These are phyloP conservation scores for Calvadosia cruxmelitensis DNA, from an alignment of 30 jellyfish, hydroid and myxozoan species.

Conservation along the genomic window DNA sequence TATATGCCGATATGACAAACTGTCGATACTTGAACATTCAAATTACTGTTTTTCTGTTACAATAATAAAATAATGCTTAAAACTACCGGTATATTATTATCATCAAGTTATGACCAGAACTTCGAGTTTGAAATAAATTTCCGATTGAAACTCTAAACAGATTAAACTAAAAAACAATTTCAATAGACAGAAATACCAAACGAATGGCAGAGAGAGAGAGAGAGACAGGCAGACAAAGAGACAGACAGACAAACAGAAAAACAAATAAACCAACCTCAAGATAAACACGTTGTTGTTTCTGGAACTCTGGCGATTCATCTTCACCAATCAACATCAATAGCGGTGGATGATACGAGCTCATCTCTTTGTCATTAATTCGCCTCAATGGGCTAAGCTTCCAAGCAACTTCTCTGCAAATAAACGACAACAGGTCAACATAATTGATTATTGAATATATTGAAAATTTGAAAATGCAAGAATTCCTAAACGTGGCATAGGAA, in stretches of 20 bases:
- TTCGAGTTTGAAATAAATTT: too few relatives aligned
- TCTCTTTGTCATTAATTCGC: slow-evolving; percentile 1
- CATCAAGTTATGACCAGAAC: too few relatives aligned
- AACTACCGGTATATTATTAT: too few relatives aligned
- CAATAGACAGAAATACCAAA: too few relatives aligned
- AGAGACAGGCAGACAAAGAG: neutral
- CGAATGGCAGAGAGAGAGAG: neutral
- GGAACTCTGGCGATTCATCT: slow-evolving; percentile 48
- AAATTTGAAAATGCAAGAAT: too few relatives aligned
- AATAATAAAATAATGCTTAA: too few relatives aligned
- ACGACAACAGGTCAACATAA: neutral
- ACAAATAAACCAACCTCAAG: slow-evolving; percentile 1
- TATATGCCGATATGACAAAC: too few relatives aligned
- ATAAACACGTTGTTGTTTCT: slow-evolving; percentile 22
- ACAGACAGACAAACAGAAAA: neutral
- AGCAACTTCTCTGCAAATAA: slow-evolving; percentile 29
- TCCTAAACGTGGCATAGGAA: too few relatives aligned
- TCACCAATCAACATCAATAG: slow-evolving; percentile 34
- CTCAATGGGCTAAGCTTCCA: slow-evolving; percentile 38
- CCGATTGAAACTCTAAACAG: too few relatives aligned
- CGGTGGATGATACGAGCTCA: slow-evolving; percentile 7
- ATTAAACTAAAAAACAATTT: too few relatives aligned
- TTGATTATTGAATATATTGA: neutral
- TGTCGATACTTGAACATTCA: too few relatives aligned
- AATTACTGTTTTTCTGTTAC: too few relatives aligned